These are phyloP conservation scores for Tribolium freemani DNA, from an alignment of 2,888 invertebrate genomes.

Conservation along the genomic window DNA sequence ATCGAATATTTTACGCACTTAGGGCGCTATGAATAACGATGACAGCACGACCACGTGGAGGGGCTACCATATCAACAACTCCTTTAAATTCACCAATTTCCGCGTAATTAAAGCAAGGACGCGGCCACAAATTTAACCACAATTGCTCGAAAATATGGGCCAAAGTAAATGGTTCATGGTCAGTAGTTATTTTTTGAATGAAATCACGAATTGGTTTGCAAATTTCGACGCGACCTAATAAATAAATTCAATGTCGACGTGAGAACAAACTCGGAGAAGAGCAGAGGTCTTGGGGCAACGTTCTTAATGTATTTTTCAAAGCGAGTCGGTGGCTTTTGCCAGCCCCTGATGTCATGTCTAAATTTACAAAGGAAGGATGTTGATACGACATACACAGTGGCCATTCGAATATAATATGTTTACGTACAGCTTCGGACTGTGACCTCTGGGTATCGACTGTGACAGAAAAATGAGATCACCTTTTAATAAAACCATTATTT, in stretches of 20 bases:
- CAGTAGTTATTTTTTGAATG: slow-evolving; percentile 19
- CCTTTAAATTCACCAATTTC: slow-evolving; percentile 26
- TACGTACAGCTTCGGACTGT: slow-evolving; percentile 41
- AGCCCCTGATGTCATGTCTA: slow-evolving; percentile 45
- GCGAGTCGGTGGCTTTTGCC: slow-evolving; percentile 21
- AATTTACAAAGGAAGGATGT: slow-evolving; percentile 44
- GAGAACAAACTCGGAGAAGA: slow-evolving; percentile 7
- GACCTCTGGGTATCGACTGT: slow-evolving; percentile 41
- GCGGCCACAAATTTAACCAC: not conserved
- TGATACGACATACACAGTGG: slow-evolving; percentile 39
- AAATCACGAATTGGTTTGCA: not conserved
- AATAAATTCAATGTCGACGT: slow-evolving; percentile 13
- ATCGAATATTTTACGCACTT: slow-evolving; percentile 31
- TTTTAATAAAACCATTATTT: slow-evolving; percentile 40
- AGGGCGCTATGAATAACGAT: slow-evolving; percentile 36
- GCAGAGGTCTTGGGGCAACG: slow-evolving; percentile 25
- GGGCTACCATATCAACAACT: slow-evolving; percentile 11
- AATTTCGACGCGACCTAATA: not conserved
- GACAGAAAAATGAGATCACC: slow-evolving; percentile 47
- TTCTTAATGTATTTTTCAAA: slow-evolving; percentile 26
- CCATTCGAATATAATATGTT: slow-evolving; percentile 40
- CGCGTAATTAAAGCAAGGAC: slow-evolving; percentile 34
- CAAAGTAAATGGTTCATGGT: slow-evolving; percentile 24
- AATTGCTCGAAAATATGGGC: slow-evolving; percentile 3
- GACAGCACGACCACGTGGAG: slow-evolving; percentile 27